Conservation (phyloP, 2,113 vertebrate genomes). For the Crotalus helleri region DNA sequence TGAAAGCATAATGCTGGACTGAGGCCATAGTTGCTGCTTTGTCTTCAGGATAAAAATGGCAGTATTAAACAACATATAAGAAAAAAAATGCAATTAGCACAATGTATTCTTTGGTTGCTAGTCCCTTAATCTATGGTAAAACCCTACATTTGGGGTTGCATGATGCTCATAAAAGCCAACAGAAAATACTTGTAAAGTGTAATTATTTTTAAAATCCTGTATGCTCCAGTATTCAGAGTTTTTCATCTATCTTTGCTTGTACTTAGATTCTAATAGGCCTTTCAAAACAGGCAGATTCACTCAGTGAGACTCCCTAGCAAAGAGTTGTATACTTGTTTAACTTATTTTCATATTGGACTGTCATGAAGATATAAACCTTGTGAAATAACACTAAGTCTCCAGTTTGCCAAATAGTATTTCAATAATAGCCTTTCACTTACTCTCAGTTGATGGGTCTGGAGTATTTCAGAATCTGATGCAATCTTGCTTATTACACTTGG, state of each 20-base stretch:
- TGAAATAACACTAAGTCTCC: conserved; percentile 14
- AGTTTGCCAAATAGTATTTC: conserved; percentile 28
- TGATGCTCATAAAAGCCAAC: background rate
- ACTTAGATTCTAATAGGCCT: background rate
- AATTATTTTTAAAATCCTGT: background rate
- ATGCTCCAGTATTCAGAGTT: background rate
- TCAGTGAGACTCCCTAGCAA: background rate
- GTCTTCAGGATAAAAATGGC: background rate
- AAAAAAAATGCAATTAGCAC: background rate
- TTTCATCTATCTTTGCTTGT: background rate
- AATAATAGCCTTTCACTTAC: conserved; percentile 1
- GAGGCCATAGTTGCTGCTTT: background rate
- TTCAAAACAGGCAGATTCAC: background rate
- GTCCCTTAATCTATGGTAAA: background rate
- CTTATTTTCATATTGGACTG: background rate
- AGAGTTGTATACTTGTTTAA: conserved; percentile 5
- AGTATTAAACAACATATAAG: background rate
- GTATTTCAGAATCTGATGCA: conserved; percentile 33
- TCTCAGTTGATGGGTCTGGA: conserved; percentile 12
- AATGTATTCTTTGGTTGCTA: background rate
- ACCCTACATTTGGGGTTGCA: background rate
- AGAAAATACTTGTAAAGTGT: background rate
- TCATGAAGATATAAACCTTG: conserved; percentile 23
- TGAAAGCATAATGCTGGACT: background rate
- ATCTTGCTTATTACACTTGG: conserved; percentile 21